phyloP scores from a whole-genome alignment of 2,113 vertebrate genomes.

The Perca fluviatilis region DNA sequence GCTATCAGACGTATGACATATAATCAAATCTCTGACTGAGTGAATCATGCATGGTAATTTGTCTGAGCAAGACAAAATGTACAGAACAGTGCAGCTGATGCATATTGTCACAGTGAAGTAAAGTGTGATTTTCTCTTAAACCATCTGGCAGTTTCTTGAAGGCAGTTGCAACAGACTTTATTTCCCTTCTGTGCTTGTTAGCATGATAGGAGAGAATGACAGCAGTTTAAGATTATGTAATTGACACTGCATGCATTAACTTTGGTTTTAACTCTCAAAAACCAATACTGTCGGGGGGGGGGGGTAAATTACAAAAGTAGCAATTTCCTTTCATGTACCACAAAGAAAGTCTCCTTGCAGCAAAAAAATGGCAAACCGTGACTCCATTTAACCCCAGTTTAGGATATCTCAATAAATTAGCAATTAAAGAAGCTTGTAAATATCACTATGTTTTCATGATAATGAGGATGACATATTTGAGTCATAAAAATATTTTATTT shows the following conservation, averaged over 20 bases:
- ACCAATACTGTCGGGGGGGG: not conserved
- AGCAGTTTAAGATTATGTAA: conserved; percentile 50
- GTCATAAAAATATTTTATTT: conserved; percentile 11
- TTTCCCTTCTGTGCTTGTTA: conserved; percentile 49
- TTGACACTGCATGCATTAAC: conserved; percentile 18
- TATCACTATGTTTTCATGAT: conserved; percentile 21
- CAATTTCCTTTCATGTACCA: not conserved
- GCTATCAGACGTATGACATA: not conserved
- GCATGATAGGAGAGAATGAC: conserved; percentile 35
- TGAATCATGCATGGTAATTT: conserved; percentile 23
- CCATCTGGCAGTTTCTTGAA: conserved; percentile 66
- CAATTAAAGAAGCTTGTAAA: conserved; percentile 13
- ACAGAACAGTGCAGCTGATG: conserved; percentile 42
- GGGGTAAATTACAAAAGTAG: not conserved
- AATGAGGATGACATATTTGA: not conserved
- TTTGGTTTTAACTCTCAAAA: conserved; percentile 13
- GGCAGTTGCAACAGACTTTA: conserved; percentile 35
- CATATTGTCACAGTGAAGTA: conserved; percentile 26
- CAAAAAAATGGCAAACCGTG: not conserved
- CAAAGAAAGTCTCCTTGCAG: not conserved
- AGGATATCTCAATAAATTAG: conserved; percentile 20
- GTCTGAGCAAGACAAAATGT: conserved; percentile 2
- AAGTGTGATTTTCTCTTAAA: conserved; percentile 38
- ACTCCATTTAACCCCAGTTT: conserved; percentile 8
- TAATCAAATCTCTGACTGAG: conserved; percentile 17